Evolutionary conservation across 1,140 invertebrate genomes (phyloP), one percentile per base, ranked within the genome.

Genomic region (Copidosoma floridanum): DNA sequence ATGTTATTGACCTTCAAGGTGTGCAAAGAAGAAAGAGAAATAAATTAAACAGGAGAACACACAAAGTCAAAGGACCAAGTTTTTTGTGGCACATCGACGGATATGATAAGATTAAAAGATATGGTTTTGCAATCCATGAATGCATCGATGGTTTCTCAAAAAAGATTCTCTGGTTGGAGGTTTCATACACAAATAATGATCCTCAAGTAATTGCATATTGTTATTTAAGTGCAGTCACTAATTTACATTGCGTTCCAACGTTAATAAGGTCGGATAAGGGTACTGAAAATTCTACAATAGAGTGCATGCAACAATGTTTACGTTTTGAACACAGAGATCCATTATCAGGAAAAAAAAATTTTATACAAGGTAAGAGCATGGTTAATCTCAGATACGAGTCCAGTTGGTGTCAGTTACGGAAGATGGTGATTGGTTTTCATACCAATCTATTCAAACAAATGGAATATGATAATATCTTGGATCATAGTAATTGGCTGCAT

Each of bases 141-240:
- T n/a, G n/a, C n/a, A n/a, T n/a, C n/a, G n/a, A n/a, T n/a, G n/a
- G 72, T 0, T 74, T 68, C 57, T 73, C 70, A 12, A 40, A 65
- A 29, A 46, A 67, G 29, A 43, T 74, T 20, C 23, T 75, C 14
- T 74, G 72, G 72, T 21, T 74, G 1, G 23, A 67, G 16, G 65
- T 64, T n/a, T 32, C 46, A 11, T 53, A n/a, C 2, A 66, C 65
- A 16, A 74, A 65, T 52, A 77, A 63, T 59, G 46, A 73, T 46
- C 53, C 60, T 18, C 16, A 32, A 23, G 53, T 62, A 16, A 62
- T 51, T 18, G 48, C 24, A 4, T 12, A 65, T 64, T 70, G 71
- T 57, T 76, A 64, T 54, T 47, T 68, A n/a, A 18, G 65, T 38
- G 40, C 65, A 41, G 57, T 71, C 14, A 16, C 61, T 24, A 32